These are phyloP conservation scores for Eptesicus fuscus DNA, from an alignment of 2,113 vertebrate species.

Conservation along the genomic window DNA sequence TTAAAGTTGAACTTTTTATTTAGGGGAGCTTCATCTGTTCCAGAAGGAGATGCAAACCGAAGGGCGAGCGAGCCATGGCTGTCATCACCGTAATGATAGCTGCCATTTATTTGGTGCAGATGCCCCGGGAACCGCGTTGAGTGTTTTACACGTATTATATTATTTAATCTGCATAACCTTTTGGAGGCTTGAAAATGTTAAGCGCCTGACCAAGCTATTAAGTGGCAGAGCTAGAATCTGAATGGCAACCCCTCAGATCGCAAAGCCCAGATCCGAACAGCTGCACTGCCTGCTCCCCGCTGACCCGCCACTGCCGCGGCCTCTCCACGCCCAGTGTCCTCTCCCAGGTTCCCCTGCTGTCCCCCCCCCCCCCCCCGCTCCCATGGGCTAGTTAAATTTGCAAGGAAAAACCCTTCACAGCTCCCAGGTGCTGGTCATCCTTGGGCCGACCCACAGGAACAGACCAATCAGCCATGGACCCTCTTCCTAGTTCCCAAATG, in stretches of 20 bases:
- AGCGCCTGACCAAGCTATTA: background rate
- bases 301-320: fast-evolving
- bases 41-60: background rate
- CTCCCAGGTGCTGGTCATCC: background rate
- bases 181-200: background rate
- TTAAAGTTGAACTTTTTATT: background rate
- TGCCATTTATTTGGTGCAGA: background rate
- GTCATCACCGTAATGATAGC: background rate
- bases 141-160: background rate
- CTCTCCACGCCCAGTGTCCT: background rate
- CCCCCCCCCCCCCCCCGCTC: too few relatives aligned
- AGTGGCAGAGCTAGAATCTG: too few relatives aligned
- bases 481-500: background rate
- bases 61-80: fast-evolving
- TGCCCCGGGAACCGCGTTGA: fast-evolving
- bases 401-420: background rate
- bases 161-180: background rate
- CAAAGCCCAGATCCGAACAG: background rate
- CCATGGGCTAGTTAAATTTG: background rate
- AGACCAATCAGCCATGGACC: background rate
- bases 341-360: background rate
- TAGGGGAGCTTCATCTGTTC: background rate
- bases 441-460: background rate
- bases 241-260: background rate
- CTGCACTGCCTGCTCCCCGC: background rate